phyloP scores from a whole-genome alignment of 2,888 invertebrate genomes.

The Diarsia dahlii region DNA sequence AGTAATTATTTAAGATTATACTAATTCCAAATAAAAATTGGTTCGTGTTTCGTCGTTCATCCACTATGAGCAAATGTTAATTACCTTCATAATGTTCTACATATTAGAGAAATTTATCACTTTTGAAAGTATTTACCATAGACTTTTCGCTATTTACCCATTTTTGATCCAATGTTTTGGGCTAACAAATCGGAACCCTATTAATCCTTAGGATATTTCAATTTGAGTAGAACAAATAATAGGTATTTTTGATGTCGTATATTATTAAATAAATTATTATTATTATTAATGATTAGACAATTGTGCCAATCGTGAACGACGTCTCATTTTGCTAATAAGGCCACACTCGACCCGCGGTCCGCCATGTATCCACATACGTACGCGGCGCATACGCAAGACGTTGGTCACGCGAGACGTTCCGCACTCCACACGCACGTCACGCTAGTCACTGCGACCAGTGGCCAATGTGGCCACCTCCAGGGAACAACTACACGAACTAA shows the following conservation, averaged over 20 bases:
- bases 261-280: slow-evolving; percentile 56
- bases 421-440: background rate
- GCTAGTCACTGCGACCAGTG: background rate
- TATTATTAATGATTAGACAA: slow-evolving; percentile 38
- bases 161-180: slow-evolving; percentile 30
- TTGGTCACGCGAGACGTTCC: background rate
- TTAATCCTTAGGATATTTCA: slow-evolving; percentile 43
- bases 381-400: background rate
- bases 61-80: slow-evolving; percentile 15
- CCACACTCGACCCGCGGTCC: background rate
- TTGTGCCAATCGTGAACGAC: slow-evolving; percentile 57
- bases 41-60: slow-evolving; percentile 19
- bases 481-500: background rate
- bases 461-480: background rate
- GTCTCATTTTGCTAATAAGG: slow-evolving; percentile 2
- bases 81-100: background rate
- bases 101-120: background rate
- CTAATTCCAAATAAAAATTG: slow-evolving; percentile 25
- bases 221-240: slow-evolving; percentile 54
- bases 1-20: slow-evolving; percentile 33
- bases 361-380: background rate
- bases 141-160: slow-evolving; percentile 42
- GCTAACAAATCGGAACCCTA: slow-evolving; percentile 26
- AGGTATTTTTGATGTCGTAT: slow-evolving; percentile 73
- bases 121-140: slow-evolving; percentile 14